Percentiles rank a stretch among this genome's conserved stretches.
These are phyloP conservation scores for Cerastis leucographa DNA, from an alignment of 2,888 invertebrate genomes.

Conservation along the genomic window DNA sequence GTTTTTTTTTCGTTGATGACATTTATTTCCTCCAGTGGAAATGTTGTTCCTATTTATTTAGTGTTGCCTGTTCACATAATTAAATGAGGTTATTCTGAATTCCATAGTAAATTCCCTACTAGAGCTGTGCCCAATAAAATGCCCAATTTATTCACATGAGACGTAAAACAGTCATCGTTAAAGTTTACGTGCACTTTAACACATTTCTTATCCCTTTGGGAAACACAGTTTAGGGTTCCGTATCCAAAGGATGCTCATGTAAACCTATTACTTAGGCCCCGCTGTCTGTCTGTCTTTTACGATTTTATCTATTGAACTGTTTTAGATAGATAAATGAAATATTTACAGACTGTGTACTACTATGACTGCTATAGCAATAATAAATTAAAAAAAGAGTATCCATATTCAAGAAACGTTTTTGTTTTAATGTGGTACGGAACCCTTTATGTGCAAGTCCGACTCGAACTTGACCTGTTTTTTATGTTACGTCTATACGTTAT, in stretches of 20 bases:
- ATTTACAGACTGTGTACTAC: not conserved
- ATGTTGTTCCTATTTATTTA: not conserved
- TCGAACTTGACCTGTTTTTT: not conserved
- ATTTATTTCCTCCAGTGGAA: not conserved
- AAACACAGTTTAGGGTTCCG: slow-evolving; percentile 27
- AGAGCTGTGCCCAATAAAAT: slow-evolving; percentile 41
- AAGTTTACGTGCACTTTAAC: slow-evolving; percentile 45
- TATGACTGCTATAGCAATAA: not conserved
- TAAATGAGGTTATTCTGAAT: slow-evolving; percentile 31
- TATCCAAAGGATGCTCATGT: not conserved
- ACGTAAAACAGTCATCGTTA: slow-evolving; percentile 49
- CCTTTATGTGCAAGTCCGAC: not conserved
- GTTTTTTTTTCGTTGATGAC: not conserved
- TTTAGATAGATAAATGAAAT: not conserved
- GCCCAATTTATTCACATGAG: slow-evolving; percentile 51
- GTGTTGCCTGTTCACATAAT: slow-evolving; percentile 26
- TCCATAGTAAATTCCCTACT: slow-evolving; percentile 40
- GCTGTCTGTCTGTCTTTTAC: not conserved
- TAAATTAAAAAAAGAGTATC: not conserved
- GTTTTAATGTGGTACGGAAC: not conserved
- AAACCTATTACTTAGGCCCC: not conserved
- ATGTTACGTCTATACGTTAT: slow-evolving; percentile 49
- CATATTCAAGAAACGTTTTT: not conserved
- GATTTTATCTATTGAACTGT: not conserved
- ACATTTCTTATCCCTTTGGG: slow-evolving; percentile 46